phyloP scores from a whole-genome alignment of 2,888 invertebrate genomes.

The Stenodera caucasica region DNA sequence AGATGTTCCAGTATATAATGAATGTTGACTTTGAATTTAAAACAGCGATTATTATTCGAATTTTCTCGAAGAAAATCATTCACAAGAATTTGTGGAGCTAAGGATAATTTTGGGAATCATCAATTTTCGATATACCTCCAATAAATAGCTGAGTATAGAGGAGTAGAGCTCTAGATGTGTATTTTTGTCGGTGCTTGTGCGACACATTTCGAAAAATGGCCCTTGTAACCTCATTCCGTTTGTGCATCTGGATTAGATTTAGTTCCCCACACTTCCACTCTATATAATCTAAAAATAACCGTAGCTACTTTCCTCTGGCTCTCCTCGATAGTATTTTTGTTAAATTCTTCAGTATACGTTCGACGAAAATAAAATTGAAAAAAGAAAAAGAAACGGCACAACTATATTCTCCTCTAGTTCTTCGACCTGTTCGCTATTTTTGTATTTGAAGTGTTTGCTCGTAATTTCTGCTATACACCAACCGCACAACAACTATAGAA shows the following conservation, averaged over 20 bases:
- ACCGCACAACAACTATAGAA: neutral
- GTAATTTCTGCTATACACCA: slow-evolving; percentile 5
- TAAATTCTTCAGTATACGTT: neutral
- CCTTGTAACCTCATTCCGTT: slow-evolving; percentile 39
- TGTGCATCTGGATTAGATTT: slow-evolving; percentile 22
- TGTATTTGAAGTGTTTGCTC: slow-evolving; percentile 3
- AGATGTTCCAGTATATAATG: too few relatives aligned
- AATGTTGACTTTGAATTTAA: too few relatives aligned
- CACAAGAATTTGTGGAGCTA: too few relatives aligned
- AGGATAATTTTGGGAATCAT: too few relatives aligned
- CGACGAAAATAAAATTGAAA: neutral
- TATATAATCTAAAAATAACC: slow-evolving; percentile 3
- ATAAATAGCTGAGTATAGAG: too few relatives aligned
- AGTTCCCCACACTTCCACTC: neutral
- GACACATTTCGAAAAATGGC: slow-evolving; percentile 29
- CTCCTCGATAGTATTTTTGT: neutral
- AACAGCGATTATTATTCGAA: too few relatives aligned
- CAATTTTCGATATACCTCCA: too few relatives aligned
- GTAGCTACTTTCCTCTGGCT: neutral
- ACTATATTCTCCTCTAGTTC: neutral
- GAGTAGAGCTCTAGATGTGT: too few relatives aligned
- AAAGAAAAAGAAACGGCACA: neutral
- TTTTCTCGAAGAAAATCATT: too few relatives aligned
- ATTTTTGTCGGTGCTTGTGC: too few relatives aligned
- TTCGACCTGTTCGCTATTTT: slow-evolving; percentile 8